A percentile compares a stretch with the other conserved stretches of the same genome.
Conservation (phyloP, 2,888 invertebrate species). For the Apodemia mormo region DNA sequence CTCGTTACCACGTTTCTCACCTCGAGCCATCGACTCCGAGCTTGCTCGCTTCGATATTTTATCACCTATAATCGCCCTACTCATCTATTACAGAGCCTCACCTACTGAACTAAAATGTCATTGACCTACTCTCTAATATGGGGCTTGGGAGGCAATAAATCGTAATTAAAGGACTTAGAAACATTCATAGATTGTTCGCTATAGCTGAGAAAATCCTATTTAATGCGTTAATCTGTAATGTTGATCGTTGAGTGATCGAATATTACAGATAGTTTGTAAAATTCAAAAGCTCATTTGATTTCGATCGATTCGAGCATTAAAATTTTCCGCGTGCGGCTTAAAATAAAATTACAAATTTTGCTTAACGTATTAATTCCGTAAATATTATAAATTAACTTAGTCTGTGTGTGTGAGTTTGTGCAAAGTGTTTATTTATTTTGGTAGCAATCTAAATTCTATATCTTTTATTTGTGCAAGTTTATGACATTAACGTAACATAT, state of each 20-base stretch:
- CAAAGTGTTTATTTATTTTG: too few relatives aligned
- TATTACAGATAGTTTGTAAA: background rate
- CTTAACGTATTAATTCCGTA: too few relatives aligned
- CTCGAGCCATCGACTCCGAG: slow-evolving; percentile 66
- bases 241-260: background rate
- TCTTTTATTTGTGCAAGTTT: too few relatives aligned
- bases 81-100: slow-evolving; percentile 68
- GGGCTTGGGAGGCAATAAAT: slow-evolving; percentile 14
- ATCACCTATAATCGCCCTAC: slow-evolving; percentile 66
- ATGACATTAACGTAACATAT: too few relatives aligned
- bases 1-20: slow-evolving; percentile 77
- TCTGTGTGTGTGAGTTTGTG: too few relatives aligned
- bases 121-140: slow-evolving; percentile 45
- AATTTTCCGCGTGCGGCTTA: too few relatives aligned
- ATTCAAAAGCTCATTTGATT: too few relatives aligned
- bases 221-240: background rate
- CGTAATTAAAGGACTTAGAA: slow-evolving; percentile 7
- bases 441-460: too few relatives aligned
- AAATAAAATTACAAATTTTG: too few relatives aligned
- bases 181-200: background rate
- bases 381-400: too few relatives aligned
- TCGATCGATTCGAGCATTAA: too few relatives aligned
- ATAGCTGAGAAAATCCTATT: background rate
- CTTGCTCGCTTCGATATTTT: slow-evolving; percentile 53
- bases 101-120: slow-evolving; percentile 67